Evolutionary conservation across 1,140 invertebrate species (phyloP).

Genomic region (Caenorhabditis briggsae): DNA sequence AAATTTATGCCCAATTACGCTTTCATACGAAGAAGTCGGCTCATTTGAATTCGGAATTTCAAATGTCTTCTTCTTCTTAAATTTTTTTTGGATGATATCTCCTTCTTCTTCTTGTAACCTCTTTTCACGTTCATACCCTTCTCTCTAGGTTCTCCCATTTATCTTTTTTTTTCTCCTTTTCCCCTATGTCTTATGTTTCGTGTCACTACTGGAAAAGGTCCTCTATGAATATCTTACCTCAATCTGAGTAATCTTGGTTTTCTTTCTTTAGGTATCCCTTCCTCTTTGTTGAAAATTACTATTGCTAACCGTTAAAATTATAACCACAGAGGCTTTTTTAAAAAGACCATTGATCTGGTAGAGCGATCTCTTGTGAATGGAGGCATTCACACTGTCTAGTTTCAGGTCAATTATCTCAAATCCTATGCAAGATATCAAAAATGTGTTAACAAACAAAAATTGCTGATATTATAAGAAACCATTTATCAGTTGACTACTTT

Average conservation of each 20-base stretch:
- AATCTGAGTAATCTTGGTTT: background rate
- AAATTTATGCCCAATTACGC: conserved; percentile 38
- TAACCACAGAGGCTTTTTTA: no score
- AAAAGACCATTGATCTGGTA: no score
- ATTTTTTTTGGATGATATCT: conserved; percentile 19
- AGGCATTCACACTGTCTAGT: no score
- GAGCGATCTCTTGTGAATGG: no score
- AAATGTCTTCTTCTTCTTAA: background rate
- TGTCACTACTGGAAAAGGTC: background rate
- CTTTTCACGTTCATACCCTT: background rate
- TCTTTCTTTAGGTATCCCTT: background rate
- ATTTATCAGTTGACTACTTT: no score
- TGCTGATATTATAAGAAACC: no score
- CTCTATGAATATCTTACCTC: conserved; percentile 37
- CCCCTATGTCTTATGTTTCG: background rate
- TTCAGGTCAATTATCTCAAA: no score
- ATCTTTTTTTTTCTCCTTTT: conserved; percentile 4
- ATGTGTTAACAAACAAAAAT: no score
- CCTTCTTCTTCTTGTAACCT: background rate
- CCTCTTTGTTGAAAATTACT: background rate
- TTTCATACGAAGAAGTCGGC: background rate
- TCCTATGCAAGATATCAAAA: no score
- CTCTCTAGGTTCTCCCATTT: conserved; percentile 8
- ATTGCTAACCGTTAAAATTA: background rate
- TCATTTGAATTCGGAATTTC: background rate